Base-by-base conservation (phyloP, 1,140 invertebrate genomes). In the Cepaea nemoralis region DNA sequence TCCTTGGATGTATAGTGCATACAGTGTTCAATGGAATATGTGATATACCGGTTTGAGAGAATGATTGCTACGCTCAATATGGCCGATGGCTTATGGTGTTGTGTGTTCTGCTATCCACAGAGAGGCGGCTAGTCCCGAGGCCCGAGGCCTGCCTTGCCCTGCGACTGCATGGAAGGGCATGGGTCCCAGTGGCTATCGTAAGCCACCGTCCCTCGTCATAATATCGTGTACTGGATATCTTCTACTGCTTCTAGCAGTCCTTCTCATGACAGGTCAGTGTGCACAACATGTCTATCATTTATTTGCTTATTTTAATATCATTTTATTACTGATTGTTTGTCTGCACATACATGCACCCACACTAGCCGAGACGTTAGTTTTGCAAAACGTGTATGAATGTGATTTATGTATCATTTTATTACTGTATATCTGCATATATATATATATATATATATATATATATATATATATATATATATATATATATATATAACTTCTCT, bases 131-230 rank as follows among this genome's bases (percentile, higher is more conserved):
- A 74, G 82, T n/a, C n/a, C 37, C 59, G 74, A 77, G 78, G 84
- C 77, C 80, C n/a, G 73, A 42, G 82, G 81, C 82, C 78, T 82
- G 69, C 75, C 59, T 77, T 70, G 74, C 74, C 74, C 45, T 40
- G 55, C 83, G 40, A 35, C 83, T 86, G 86, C 40, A 87, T 87
- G 85, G 86, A 86, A 86, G 85, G 85, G 85, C 42, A 87, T 87
- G 87, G 87, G 83, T 77, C 83, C 85, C 66, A 66, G 77, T 71
- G 66, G 83, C 73, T 83, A 79, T 69, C 82, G 70, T 80, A 84
- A 78, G 78, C 84, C 83, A 80, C 85, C 82, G 82, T 75, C 79
- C 75, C 81, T 83, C 83, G 80, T 81, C 84, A 76, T 75, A 37
- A 67, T 76, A 76, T 67, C 83, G 80, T 55, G 83, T 67, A 45